Percentiles rank a stretch among this genome's conserved stretches.
Evolutionary conservation across 2,113 vertebrate genomes (phyloP).

Genomic region (Mesoclemmys tuberculata): DNA sequence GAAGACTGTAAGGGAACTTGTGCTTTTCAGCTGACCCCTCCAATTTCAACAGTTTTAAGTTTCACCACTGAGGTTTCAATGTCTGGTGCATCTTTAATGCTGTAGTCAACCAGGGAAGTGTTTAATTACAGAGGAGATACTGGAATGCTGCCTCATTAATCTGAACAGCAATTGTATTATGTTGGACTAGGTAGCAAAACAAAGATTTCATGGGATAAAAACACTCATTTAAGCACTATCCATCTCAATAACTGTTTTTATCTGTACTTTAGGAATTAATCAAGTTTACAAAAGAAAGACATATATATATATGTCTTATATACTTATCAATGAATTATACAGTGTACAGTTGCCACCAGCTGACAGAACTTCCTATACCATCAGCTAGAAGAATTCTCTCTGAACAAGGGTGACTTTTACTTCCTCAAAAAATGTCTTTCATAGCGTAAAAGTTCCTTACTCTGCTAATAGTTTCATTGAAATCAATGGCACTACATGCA

Average conservation of each 20-base stretch:
- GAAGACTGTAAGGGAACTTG: neutral
- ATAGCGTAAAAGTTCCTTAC: neutral
- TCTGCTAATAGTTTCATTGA: neutral
- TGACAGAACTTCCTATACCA: neutral
- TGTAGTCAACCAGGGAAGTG: slow-evolving; percentile 37
- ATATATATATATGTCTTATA: too few relatives aligned
- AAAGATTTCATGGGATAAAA: slow-evolving; percentile 57
- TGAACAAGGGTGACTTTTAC: neutral
- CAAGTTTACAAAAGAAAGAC: neutral
- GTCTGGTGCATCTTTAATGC: slow-evolving; percentile 66
- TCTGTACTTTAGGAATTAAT: slow-evolving; percentile 35
- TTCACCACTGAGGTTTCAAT: slow-evolving; percentile 54
- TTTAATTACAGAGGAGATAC: slow-evolving; percentile 69
- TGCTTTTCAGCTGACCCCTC: slow-evolving; percentile 46
- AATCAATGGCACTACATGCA: neutral
- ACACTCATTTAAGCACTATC: slow-evolving; percentile 32
- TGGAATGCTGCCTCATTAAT: slow-evolving; percentile 74
- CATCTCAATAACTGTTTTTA: slow-evolving; percentile 38
- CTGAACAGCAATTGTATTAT: slow-evolving; percentile 59
- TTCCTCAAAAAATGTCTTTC: neutral
- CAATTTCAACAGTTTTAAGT: slow-evolving; percentile 71
- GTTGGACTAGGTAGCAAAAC: slow-evolving; percentile 52
- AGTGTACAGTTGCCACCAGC: neutral
- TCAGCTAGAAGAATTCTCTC: neutral
- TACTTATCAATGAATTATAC: neutral